These are phyloP conservation scores for Galaxea fascicularis DNA, from an alignment of 92 coral and sea anemone genomes.

Conservation along the genomic window DNA sequence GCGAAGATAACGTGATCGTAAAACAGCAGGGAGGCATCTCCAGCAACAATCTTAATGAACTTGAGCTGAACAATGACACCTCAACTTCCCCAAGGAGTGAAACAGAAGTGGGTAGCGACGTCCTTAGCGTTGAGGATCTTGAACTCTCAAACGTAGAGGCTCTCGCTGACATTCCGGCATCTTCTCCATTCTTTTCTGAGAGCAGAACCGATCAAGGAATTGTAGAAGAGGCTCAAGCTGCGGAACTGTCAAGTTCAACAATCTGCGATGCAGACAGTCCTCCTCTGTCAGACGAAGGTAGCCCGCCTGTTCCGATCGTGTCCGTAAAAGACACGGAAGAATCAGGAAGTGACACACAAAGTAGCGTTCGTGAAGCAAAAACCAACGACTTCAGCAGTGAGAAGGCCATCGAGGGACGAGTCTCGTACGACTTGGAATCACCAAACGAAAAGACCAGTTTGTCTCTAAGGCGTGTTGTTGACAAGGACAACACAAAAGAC, in stretches of 20 bases:
- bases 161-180: neutral
- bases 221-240: neutral
- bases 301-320: neutral
- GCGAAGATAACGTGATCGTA: neutral
- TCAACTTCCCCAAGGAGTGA: neutral
- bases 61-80: neutral
- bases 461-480: neutral
- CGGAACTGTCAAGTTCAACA: neutral
- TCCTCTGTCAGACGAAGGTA: neutral
- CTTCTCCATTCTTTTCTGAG: neutral
- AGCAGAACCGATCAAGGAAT: neutral
- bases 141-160: constrained; percentile 3
- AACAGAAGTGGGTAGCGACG: neutral
- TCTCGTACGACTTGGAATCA: neutral
- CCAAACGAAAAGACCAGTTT: neutral
- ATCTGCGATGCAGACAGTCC: neutral
- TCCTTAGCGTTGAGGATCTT: neutral
- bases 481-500: neutral
- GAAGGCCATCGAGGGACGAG: neutral
- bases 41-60: neutral
- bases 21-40: neutral
- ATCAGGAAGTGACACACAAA: neutral
- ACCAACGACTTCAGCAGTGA: neutral
- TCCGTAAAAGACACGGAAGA: neutral
- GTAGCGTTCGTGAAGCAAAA: neutral